These are phyloP conservation scores for Isotomurus palustris DNA, from an alignment of 2,888 invertebrate species.

Conservation along the genomic window DNA sequence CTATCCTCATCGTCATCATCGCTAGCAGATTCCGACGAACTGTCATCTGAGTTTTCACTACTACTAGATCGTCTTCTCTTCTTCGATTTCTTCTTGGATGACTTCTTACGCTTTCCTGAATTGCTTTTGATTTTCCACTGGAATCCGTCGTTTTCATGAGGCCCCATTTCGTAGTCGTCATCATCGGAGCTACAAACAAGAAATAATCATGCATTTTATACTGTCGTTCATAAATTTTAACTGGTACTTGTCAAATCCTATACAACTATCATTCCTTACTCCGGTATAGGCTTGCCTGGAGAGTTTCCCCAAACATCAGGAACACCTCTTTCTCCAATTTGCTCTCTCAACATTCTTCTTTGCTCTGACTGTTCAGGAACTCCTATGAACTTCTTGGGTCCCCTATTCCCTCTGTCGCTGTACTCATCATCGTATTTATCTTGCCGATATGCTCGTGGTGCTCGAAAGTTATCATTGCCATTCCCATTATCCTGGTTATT, in stretches of 20 bases:
- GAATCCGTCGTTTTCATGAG: conserved; percentile 9
- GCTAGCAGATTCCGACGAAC: conserved; percentile 11
- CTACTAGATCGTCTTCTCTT: conserved; percentile 20
- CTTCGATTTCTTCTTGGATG: conserved; percentile 23
- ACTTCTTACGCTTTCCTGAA: conserved; percentile 16
- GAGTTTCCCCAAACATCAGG: conserved; percentile 42
- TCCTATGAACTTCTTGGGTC: not conserved
- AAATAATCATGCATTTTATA: not conserved
- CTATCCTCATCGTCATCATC: conserved; percentile 15
- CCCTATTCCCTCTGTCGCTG: not conserved
- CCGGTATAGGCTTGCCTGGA: conserved; percentile 28
- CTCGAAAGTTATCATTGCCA: not conserved
- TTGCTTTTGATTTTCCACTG: conserved; percentile 17
- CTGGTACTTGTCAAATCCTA: too few relatives aligned
- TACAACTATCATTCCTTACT: conserved; percentile 39
- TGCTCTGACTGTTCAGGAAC: conserved; percentile 19
- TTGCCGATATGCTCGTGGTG: not conserved
- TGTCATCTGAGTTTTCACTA: conserved; percentile 20
- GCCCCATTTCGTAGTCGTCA: conserved; percentile 22
- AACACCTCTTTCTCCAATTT: conserved; percentile 42
- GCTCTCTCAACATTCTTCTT: conserved; percentile 35
- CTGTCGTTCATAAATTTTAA: not conserved
- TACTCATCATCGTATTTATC: not conserved
- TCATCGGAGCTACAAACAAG: conserved; percentile 35
- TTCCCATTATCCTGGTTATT: not conserved